Percentiles rank a stretch among this genome's conserved stretches.
These are phyloP conservation scores for Hipparchia semele DNA, from an alignment of 2,888 invertebrate genomes.

Conservation along the genomic window DNA sequence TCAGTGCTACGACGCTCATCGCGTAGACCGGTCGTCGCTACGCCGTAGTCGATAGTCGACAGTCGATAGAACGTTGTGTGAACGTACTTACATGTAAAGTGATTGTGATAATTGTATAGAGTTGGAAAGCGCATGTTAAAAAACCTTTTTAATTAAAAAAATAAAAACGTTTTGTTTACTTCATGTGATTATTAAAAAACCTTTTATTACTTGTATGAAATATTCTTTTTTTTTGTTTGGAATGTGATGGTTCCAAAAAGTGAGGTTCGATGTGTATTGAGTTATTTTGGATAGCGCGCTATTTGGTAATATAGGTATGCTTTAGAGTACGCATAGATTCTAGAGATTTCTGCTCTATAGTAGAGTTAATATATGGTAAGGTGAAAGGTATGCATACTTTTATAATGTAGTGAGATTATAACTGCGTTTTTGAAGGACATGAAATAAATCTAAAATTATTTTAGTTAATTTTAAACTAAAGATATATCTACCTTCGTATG, in stretches of 20 bases:
- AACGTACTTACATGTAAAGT: slow-evolving; percentile 64
- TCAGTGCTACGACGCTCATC: slow-evolving; percentile 77
- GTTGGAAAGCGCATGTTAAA: slow-evolving; percentile 55
- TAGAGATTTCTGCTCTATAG: neutral
- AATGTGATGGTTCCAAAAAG: slow-evolving; percentile 26
- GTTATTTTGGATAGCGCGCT: slow-evolving; percentile 31
- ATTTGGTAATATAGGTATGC: slow-evolving; percentile 26
- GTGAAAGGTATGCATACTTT: neutral
- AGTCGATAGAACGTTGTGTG: slow-evolving; percentile 59
- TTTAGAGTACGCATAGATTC: slow-evolving; percentile 22
- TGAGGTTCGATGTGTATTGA: slow-evolving; percentile 35
- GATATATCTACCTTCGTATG: neutral
- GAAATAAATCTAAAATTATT: too few relatives aligned
- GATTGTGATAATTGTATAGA: slow-evolving; percentile 56
- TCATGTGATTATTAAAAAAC: slow-evolving; percentile 1
- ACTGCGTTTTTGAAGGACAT: neutral
- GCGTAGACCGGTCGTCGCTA: slow-evolving; percentile 72
- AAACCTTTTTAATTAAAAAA: slow-evolving; percentile 32
- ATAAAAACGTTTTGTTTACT: slow-evolving; percentile 2
- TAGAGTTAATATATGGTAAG: slow-evolving; percentile 5
- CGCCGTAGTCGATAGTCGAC: slow-evolving; percentile 54
- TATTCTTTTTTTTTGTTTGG: slow-evolving; percentile 2
- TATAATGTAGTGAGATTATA: neutral
- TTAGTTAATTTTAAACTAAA: neutral
- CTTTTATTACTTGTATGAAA: slow-evolving; percentile 3